Conservation (phyloP, 2,888 invertebrate species). For the Sarcophaga carnaria region DNA sequence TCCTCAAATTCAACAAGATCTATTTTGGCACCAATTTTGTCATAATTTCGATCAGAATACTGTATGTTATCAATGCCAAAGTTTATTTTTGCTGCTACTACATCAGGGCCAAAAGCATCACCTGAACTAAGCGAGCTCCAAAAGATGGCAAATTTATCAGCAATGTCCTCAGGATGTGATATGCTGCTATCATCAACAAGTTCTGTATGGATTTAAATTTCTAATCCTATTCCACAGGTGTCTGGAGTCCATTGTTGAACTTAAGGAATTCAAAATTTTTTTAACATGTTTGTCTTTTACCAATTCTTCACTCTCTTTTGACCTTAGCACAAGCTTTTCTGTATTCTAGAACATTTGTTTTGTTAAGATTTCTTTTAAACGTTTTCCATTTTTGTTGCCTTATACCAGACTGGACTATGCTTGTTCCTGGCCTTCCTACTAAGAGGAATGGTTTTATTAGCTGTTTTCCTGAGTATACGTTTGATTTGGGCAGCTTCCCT, state of each 20-base stretch:
- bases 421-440: background rate
- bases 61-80: background rate
- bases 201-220: slow-evolving; percentile 21
- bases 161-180: slow-evolving; percentile 22
- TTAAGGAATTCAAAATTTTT: slow-evolving; percentile 34
- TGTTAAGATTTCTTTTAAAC: slow-evolving; percentile 9
- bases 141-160: slow-evolving; percentile 19
- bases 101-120: background rate
- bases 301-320: too few relatives aligned
- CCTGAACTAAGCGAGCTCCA: slow-evolving; percentile 50
- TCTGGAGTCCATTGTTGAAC: slow-evolving; percentile 34
- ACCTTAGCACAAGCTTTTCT: background rate
- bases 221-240: slow-evolving; percentile 38
- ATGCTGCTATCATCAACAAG: background rate
- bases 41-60: background rate
- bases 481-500: slow-evolving; percentile 30
- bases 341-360: background rate
- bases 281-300: slow-evolving; percentile 21
- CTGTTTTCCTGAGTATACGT: slow-evolving; percentile 37
- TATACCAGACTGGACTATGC: slow-evolving; percentile 34
- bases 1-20: slow-evolving; percentile 5
- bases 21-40: background rate
- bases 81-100: slow-evolving; percentile 12
- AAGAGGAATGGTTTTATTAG: slow-evolving; percentile 53
- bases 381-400: slow-evolving; percentile 24